Percentiles rank a stretch among this genome's conserved stretches.
These are phyloP conservation scores for Poeciliopsis turrubarensis DNA, from an alignment of 2,113 vertebrate genomes.

Conservation along the genomic window DNA sequence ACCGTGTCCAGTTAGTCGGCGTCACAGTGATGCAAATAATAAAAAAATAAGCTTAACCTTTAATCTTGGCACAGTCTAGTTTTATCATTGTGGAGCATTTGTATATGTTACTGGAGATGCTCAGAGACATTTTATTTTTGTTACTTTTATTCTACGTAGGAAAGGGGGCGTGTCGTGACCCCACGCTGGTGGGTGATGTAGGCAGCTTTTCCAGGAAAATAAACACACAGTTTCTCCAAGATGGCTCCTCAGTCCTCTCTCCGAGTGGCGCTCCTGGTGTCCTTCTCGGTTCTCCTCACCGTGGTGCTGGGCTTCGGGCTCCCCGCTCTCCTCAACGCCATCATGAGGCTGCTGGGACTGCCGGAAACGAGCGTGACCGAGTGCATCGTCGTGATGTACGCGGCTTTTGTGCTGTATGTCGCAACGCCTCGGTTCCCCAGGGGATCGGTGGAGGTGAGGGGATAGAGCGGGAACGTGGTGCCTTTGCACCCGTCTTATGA, in stretches of 20 bases:
- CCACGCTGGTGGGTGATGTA: not conserved
- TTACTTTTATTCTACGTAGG: too few species aligned
- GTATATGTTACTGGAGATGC: too few species aligned
- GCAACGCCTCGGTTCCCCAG: slow-evolving; percentile 78
- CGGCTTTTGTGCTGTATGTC: slow-evolving; percentile 73
- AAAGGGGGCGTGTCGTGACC: slow-evolving; percentile 39
- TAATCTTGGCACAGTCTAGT: not conserved
- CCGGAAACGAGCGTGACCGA: slow-evolving; percentile 75
- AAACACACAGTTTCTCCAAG: slow-evolving; percentile 54
- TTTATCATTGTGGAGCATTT: not conserved
- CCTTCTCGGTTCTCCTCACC: slow-evolving; percentile 75
- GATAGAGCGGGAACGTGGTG: not conserved
- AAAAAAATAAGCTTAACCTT: not conserved
- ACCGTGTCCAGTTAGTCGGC: not conserved
- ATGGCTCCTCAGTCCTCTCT: slow-evolving; percentile 61
- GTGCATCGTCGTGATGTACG: slow-evolving; percentile 76
- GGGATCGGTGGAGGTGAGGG: slow-evolving; percentile 78
- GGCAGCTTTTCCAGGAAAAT: slow-evolving; percentile 10
- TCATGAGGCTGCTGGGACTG: slow-evolving; percentile 66
- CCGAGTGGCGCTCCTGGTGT: slow-evolving; percentile 52
- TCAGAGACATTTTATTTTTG: too few species aligned
- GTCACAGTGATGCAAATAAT: too few species aligned
- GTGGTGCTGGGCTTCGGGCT: slow-evolving; percentile 78
- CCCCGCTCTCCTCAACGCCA: slow-evolving; percentile 66
- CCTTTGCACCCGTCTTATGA: not conserved